Conservation (phyloP, 2,797 vertebrate species). For the Melanotaenia pygmaea region DNA sequence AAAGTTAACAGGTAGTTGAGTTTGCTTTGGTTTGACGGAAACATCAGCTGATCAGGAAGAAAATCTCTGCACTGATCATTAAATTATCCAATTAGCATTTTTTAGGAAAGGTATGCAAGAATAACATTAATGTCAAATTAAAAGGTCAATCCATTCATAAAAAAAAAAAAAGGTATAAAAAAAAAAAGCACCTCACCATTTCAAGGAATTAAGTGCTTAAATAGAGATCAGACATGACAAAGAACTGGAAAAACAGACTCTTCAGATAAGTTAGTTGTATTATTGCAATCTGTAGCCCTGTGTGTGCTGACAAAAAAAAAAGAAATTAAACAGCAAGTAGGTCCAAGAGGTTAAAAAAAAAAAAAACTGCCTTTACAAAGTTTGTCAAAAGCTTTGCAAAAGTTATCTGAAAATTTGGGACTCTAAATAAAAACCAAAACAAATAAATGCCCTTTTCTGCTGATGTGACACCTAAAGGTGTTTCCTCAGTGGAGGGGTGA, state of each 20-base stretch:
- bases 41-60: conserved; percentile 17
- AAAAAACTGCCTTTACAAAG: background rate
- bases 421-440: background rate
- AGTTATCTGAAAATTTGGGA: conserved; percentile 20
- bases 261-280: conserved; percentile 38
- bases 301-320: background rate
- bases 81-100: conserved; percentile 31
- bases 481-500: conserved; percentile 15
- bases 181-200: conserved; percentile 45
- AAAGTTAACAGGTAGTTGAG: conserved; percentile 65
- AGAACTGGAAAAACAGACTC: background rate
- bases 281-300: conserved; percentile 31
- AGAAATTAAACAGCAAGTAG: conserved; percentile 21
- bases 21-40: conserved; percentile 58
- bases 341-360: conserved; percentile 61
- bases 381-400: conserved; percentile 14
- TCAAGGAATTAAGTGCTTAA: conserved; percentile 62
- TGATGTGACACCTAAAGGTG: background rate
- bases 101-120: conserved; percentile 8
- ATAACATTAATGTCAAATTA: background rate
- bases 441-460: conserved; percentile 13
- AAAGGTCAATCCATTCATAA: conserved; percentile 1
- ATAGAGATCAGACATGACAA: conserved; percentile 32
- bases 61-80: background rate
- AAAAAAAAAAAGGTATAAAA: background rate